Percentiles rank a stretch among this genome's conserved stretches.
These are phyloP conservation scores for Athene cunicularia DNA, from an alignment of 2,113 vertebrate genomes.

Conservation along the genomic window DNA sequence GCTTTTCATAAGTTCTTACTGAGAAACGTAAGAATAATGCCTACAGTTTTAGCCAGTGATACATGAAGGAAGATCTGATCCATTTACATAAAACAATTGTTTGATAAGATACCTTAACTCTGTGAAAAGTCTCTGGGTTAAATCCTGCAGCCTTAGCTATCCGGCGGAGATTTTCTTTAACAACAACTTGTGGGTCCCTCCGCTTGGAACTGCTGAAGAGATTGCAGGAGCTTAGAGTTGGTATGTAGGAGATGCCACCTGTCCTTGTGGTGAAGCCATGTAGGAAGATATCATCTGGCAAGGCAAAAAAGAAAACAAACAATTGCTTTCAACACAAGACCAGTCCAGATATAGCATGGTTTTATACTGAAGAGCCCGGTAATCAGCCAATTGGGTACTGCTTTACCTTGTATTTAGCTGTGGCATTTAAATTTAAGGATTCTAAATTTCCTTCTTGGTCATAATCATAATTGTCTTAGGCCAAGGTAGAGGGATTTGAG, in stretches of 20 bases:
- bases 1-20: not conserved
- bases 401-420: not conserved
- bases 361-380: not conserved
- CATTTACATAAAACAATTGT: not conserved
- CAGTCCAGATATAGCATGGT: not conserved
- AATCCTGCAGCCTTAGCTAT: conserved; percentile 85
- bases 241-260: conserved; percentile 88
- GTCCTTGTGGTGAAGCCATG: conserved; percentile 92
- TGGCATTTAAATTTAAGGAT: not conserved
- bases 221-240: conserved; percentile 88
- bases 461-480: not conserved
- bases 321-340: not conserved
- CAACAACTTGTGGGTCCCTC: conserved; percentile 82
- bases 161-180: conserved; percentile 87
- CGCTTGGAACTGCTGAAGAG: conserved; percentile 88
- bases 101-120: conserved; percentile 82
- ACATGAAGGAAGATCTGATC: not conserved
- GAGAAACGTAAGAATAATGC: not conserved
- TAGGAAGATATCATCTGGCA: conserved; percentile 79
- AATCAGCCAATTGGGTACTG: not conserved
- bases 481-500: not conserved
- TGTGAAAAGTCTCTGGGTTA: conserved; percentile 76
- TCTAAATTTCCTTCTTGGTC: not conserved
- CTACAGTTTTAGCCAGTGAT: not conserved
- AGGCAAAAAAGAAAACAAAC: not conserved